A percentile compares a stretch with the other conserved stretches of the same genome.
phyloP scores from a whole-genome alignment of 2,797 vertebrate genomes.

The Sebastes itinus region DNA sequence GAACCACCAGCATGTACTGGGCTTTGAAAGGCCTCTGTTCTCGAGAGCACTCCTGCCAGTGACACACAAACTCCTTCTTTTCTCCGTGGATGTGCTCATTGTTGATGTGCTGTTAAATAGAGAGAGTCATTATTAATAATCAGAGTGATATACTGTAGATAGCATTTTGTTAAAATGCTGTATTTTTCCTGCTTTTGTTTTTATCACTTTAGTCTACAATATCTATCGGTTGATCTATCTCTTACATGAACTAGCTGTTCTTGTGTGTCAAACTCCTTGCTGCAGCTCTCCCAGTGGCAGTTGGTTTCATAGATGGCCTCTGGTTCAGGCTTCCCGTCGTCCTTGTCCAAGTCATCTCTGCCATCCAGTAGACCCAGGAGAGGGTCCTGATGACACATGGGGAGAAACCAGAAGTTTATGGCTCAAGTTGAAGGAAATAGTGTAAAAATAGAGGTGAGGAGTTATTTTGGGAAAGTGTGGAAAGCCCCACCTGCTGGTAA shows the following conservation, averaged over 20 bases:
- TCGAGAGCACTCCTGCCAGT: conserved; percentile 94
- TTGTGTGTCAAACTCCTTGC: conserved; percentile 96
- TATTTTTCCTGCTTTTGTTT: background rate
- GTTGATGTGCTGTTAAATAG: conserved; percentile 91
- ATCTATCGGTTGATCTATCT: background rate
- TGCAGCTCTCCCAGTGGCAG: conserved; percentile 96
- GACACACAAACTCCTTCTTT: conserved; percentile 99
- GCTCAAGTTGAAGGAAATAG: background rate
- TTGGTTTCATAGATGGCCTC: conserved; percentile 96
- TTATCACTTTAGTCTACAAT: background rate
- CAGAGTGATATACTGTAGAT: background rate
- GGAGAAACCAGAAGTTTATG: background rate
- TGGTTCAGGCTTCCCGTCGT: conserved; percentile 92
- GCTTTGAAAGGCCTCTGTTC: conserved; percentile 98
- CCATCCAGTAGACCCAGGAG: conserved; percentile 91
- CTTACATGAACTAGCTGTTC: conserved; percentile 98
- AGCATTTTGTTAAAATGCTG: background rate
- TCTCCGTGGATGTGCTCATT: conserved; percentile 99
- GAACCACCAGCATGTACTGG: conserved; percentile 99
- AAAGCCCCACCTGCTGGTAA: background rate
- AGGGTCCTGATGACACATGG: conserved; percentile 84
- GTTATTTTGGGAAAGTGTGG: background rate
- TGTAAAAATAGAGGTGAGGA: background rate
- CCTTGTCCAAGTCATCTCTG: conserved; percentile 94
- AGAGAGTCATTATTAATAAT: background rate